These are phyloP conservation scores for Colostygia pectinataria DNA, from an alignment of 2,888 invertebrate species.

Conservation along the genomic window DNA sequence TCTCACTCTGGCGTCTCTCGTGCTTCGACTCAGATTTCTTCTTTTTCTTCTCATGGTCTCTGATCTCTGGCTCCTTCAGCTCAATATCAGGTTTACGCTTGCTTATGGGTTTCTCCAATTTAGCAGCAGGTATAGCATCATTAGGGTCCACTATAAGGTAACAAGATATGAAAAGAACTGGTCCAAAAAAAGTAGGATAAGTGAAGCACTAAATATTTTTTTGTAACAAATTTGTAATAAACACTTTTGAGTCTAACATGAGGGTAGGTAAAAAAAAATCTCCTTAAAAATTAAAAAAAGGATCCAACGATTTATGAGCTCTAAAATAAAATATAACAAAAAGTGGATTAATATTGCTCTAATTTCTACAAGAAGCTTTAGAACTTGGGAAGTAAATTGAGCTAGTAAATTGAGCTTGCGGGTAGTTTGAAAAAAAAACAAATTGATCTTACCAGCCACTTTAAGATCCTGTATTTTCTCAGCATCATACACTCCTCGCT, in stretches of 20 bases:
- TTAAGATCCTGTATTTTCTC: constrained; percentile 91
- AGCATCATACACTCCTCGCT: constrained; percentile 93
- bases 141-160: constrained; percentile 66
- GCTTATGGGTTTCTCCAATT: constrained; percentile 41
- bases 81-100: constrained; percentile 66
- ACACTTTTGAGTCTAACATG: no score
- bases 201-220: no score
- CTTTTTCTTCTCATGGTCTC: constrained; percentile 52
- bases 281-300: no score
- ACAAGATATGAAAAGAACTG: background rate
- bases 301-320: no score
- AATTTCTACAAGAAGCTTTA: no score
- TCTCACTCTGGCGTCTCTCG: constrained; percentile 71
- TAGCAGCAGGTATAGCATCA: constrained; percentile 53
- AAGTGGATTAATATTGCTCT: background rate
- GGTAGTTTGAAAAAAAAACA: background rate
- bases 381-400: background rate
- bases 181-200: no score
- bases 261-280: no score
- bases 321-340: no score
- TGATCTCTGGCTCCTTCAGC: constrained; percentile 51
- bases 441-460: constrained; percentile 70
- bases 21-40: constrained; percentile 61
- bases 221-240: no score
- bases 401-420: background rate